phyloP scores from a whole-genome alignment of 2,888 invertebrate genomes.

The Platycnemis pennipes region DNA sequence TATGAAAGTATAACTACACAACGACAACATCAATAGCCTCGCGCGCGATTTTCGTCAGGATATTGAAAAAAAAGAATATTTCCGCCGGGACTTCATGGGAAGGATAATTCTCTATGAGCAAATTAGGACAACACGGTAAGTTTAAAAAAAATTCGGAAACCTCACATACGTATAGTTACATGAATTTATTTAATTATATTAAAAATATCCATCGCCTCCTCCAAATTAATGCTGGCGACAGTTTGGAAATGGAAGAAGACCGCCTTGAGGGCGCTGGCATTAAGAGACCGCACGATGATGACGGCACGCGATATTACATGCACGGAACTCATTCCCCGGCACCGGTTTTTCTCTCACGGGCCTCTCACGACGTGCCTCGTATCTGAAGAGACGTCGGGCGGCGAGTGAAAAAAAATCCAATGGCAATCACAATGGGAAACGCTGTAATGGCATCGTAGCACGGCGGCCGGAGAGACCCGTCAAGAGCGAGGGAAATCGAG shows the following conservation, averaged over 20 bases:
- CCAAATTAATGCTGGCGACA: no score
- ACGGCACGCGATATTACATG: constrained; percentile 3
- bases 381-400: background rate
- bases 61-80: no score
- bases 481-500: background rate
- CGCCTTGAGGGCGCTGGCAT: background rate
- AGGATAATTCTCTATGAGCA: no score
- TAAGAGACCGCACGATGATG: background rate
- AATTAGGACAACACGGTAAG: no score
- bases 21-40: no score
- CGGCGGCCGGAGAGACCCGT: background rate
- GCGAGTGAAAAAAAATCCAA: background rate
- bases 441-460: background rate
- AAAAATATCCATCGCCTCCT: no score
- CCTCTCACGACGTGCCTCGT: background rate
- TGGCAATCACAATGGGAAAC: background rate
- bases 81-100: no score
- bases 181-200: no score
- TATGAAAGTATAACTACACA: no score
- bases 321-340: background rate
- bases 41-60: no score
- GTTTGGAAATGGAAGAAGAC: background rate
- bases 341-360: background rate
- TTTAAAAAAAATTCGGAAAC: no score
- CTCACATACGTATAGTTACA: no score